A percentile compares a stretch with the other conserved stretches of the same genome.
These are phyloP conservation scores for Cassiopea andromeda DNA, from an alignment of 30 jellyfish, hydroid and myxozoan genomes.

Conservation along the genomic window DNA sequence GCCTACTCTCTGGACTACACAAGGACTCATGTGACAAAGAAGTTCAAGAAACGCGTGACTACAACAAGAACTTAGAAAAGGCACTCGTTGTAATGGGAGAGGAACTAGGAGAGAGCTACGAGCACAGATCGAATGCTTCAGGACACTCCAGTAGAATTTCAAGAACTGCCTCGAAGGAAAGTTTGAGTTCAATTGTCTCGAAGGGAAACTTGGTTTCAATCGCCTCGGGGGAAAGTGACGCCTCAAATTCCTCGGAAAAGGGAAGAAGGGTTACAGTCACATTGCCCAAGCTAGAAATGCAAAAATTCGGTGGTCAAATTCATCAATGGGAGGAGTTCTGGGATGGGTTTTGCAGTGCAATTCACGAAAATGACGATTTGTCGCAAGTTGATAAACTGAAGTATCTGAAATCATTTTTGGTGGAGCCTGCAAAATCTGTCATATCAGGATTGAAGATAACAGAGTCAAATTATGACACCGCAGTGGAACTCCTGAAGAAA, in stretches of 20 bases:
- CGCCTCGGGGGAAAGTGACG: background rate
- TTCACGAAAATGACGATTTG: background rate
- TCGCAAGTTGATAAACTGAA: background rate
- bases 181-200: background rate
- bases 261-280: background rate
- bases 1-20: too few species aligned
- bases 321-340: background rate
- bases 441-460: background rate
- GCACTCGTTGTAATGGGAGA: background rate
- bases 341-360: background rate
- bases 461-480: background rate
- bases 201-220: background rate
- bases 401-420: background rate
- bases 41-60: background rate
- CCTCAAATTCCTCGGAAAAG: background rate
- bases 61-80: background rate
- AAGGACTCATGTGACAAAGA: background rate
- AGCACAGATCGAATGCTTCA: background rate
- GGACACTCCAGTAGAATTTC: background rate
- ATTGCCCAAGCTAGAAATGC: background rate
- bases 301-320: background rate
- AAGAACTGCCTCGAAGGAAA: background rate
- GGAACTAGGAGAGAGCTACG: background rate
- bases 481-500: background rate
- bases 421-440: background rate